Evolutionary conservation across 2,888 invertebrate genomes (phyloP), one percentile per base, ranked within the genome.

Genomic region (Mythimna pallens): DNA sequence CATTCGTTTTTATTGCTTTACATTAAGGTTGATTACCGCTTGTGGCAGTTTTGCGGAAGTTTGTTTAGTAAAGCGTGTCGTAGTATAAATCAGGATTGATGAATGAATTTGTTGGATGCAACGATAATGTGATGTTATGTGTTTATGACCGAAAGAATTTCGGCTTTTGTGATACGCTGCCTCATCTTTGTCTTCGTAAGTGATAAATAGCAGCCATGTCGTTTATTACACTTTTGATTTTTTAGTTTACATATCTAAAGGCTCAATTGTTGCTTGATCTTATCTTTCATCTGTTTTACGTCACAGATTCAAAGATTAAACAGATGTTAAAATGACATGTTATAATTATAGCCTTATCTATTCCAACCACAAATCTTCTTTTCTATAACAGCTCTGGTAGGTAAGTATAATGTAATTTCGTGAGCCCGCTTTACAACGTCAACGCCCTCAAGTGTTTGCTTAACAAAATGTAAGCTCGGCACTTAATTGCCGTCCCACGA

Each of bases 51-150:
- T 58, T 30, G 30, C 73, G 50, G 50, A 70, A 68, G 34, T 68
- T 79, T 70, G 83, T 62, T 65, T 36, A 14, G 65, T 40, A 80
- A 76, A 64, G 47, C 70, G 66, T 78, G 73, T 65, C 78, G 73
- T 78, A 79, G 83, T 81, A 82, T 87, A 87, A 85, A 86, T 88
- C 85, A 82, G 72, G 75, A 75, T 81, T 85, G 84, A 86, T 87
- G 82, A 86, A 82, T 82, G 76, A 79, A 83, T 80, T 84, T 70
- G 80, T 75, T 68, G 65, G 76, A 74, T 81, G 81, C 85, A 72
- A 30, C 25, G 70, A 69, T 74, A 79, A 74, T 76, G 79, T 71
- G 65, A 70, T 69, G 58, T 55, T 74, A 62, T 73, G 65, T 81
- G 61, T 73, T 74, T 70, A 67, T 76, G 65, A 68, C 20, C 69